A percentile compares a stretch with the other conserved stretches of the same genome.
Conservation (phyloP, 1,140 invertebrate species). For the Nylanderia fulva region DNA sequence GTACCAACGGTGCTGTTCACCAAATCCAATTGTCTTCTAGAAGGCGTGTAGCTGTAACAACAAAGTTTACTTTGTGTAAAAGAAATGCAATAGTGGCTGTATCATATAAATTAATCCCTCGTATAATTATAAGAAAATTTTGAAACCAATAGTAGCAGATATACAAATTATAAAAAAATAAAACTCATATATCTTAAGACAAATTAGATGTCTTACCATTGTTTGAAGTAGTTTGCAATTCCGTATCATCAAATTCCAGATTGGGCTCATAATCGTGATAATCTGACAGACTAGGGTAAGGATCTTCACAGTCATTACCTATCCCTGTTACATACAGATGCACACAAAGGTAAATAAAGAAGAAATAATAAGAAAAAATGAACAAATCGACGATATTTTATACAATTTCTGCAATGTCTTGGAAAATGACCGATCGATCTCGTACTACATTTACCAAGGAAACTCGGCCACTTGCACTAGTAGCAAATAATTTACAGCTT, state of each 20-base stretch:
- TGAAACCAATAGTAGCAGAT: slow-evolving; percentile 34
- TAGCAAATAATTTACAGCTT: neutral
- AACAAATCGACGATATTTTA: neutral
- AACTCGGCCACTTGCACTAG: neutral
- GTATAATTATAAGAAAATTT: neutral
- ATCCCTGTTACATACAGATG: slow-evolving; percentile 75
- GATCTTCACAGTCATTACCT: slow-evolving; percentile 90
- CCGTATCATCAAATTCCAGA: slow-evolving; percentile 98
- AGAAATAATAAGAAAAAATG: too few relatives aligned
- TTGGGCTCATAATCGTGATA: slow-evolving; percentile 97
- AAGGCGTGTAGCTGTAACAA: slow-evolving; percentile 80
- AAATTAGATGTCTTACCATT: slow-evolving; percentile 76
- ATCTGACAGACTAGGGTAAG: slow-evolving; percentile 95
- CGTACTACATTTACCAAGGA: neutral
- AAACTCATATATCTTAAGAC: neutral
- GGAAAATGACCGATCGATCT: neutral
- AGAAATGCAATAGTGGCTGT: neutral
- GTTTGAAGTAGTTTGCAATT: slow-evolving; percentile 88
- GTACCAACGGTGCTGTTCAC: slow-evolving; percentile 81
- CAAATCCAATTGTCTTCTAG: slow-evolving; percentile 87
- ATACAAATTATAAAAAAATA: neutral
- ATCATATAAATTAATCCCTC: neutral
- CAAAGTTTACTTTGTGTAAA: neutral
- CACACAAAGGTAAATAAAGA: slow-evolving; percentile 33
- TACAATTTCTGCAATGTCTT: slow-evolving; percentile 20